These are phyloP conservation scores for Galeopsomyia nigrocyanea DNA, from an alignment of 2,888 invertebrate species.

Conservation along the genomic window DNA sequence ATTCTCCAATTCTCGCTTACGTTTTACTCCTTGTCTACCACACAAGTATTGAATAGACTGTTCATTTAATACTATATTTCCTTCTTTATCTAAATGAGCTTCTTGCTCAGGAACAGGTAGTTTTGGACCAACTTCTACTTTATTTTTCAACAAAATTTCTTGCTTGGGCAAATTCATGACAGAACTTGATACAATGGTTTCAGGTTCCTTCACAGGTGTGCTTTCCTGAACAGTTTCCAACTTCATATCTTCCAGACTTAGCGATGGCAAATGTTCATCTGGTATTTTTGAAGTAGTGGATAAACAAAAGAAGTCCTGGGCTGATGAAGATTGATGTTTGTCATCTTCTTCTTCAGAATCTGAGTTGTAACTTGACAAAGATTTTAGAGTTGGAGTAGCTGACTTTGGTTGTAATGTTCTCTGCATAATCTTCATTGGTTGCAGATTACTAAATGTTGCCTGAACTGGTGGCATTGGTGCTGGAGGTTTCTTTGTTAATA, in stretches of 20 bases:
- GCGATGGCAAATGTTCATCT: conserved; percentile 24
- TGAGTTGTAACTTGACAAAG: conserved; percentile 58
- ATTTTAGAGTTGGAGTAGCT: conserved; percentile 28
- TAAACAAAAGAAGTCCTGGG: conserved; percentile 64
- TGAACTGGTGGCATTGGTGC: conserved; percentile 33
- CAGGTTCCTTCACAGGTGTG: neutral
- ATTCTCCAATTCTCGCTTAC: conserved; percentile 71
- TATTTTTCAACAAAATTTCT: conserved; percentile 68
- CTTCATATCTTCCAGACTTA: conserved; percentile 19
- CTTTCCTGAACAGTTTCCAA: neutral
- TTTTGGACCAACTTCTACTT: conserved; percentile 66
- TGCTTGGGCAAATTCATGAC: conserved; percentile 72
- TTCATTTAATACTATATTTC: conserved; percentile 65
- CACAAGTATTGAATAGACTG: conserved; percentile 66
- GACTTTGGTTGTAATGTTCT: conserved; percentile 57
- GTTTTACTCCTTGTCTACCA: conserved; percentile 67
- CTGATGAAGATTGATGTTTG: conserved; percentile 35
- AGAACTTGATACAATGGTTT: conserved; percentile 61
- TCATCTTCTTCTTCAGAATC: conserved; percentile 65
- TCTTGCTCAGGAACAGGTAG: conserved; percentile 66
- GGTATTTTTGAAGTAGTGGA: conserved; percentile 47
- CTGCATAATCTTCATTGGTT: conserved; percentile 38
- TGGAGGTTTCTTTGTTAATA: conserved; percentile 63
- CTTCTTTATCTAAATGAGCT: conserved; percentile 64
- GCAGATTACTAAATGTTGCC: conserved; percentile 9